These are phyloP conservation scores for Acinonyx jubatus DNA, from an alignment of 2,113 vertebrate species.

Conservation along the genomic window DNA sequence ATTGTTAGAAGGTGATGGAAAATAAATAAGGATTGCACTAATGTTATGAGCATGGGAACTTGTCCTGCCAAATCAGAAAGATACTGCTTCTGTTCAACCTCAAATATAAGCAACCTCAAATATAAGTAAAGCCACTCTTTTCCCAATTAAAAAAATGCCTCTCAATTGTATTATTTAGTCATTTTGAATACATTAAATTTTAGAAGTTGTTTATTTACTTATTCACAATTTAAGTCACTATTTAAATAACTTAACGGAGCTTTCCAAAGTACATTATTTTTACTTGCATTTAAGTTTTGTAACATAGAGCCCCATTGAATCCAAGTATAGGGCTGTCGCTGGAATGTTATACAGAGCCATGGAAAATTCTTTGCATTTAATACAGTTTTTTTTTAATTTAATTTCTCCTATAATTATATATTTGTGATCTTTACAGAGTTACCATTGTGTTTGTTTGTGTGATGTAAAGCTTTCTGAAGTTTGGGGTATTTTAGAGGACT, in stretches of 20 bases:
- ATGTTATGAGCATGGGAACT: not conserved
- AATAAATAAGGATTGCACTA: not conserved
- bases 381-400: not conserved
- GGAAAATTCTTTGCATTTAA: not conserved
- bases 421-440: not conserved
- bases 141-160: not conserved
- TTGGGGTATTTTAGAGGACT: not conserved
- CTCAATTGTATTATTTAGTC: not conserved
- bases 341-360: not conserved
- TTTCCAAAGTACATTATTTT: not conserved
- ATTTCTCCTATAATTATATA: not conserved
- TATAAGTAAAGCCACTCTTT: not conserved
- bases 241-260: constrained; percentile 21
- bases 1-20: not conserved
- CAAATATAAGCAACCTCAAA: not conserved
- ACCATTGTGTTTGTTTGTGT: not conserved
- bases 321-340: not conserved
- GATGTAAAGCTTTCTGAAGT: not conserved
- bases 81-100: not conserved
- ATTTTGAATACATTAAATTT: constrained; percentile 11
- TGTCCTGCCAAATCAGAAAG: not conserved
- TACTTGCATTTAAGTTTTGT: not conserved
- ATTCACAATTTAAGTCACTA: not conserved
- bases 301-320: not conserved
- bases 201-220: not conserved